These are phyloP conservation scores for Cryptoblepharus egeriae DNA, from an alignment of 2,797 vertebrate species.

Conservation along the genomic window DNA sequence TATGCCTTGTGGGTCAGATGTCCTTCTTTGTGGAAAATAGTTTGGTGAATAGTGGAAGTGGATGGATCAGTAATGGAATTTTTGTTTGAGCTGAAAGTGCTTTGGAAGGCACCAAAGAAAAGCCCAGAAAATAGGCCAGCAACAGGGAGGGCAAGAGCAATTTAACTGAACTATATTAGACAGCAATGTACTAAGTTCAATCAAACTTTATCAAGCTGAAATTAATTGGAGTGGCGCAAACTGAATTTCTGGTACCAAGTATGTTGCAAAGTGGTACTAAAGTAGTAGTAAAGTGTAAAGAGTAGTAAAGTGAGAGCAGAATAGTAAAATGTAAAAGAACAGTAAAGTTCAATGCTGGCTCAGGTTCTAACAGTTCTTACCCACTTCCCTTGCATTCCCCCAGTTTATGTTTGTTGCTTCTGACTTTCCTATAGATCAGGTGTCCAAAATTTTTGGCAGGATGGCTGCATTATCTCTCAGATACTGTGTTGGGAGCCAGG, in stretches of 20 bases:
- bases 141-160: neutral
- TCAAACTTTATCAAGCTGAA: neutral
- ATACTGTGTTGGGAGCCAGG: no score
- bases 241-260: no score
- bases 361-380: neutral
- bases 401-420: neutral
- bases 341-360: no score
- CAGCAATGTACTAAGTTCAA: neutral
- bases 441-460: no score
- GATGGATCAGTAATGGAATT: no score
- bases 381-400: neutral
- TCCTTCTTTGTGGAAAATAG: neutral
- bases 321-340: no score
- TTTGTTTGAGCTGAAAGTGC: neutral
- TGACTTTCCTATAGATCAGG: neutral
- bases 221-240: neutral
- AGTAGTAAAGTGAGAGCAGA: neutral
- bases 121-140: neutral
- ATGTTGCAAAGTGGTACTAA: neutral
- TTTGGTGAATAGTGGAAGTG: neutral
- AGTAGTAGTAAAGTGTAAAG: no score
- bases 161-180: neutral
- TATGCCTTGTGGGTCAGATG: no score
- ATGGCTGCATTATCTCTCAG: no score
- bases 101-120: neutral